Percentiles rank a stretch among this genome's conserved stretches.
Conservation (phyloP, 2,888 invertebrate genomes). For the Isoperla grammatica region DNA sequence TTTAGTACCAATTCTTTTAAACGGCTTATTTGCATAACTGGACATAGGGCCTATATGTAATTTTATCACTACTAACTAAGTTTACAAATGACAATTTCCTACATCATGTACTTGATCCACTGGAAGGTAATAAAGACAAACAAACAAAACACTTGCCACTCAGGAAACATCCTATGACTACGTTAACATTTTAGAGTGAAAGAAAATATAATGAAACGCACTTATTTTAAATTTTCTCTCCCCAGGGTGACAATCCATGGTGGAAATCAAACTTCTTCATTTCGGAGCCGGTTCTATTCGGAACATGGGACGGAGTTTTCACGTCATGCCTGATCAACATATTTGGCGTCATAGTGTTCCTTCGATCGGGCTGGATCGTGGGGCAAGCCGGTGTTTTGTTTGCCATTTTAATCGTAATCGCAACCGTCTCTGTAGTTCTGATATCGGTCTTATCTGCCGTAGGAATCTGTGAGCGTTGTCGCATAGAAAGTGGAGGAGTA, state of each 20-base stretch:
- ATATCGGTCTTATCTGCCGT: slow-evolving; percentile 92
- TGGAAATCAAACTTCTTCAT: slow-evolving; percentile 97
- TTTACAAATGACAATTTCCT: too few relatives aligned
- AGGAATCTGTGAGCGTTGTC: slow-evolving; percentile 92
- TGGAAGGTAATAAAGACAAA: too few relatives aligned
- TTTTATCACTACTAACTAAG: too few relatives aligned
- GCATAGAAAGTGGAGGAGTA: slow-evolving; percentile 95
- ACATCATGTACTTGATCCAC: too few relatives aligned
- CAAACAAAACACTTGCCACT: too few relatives aligned
- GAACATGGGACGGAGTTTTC: slow-evolving; percentile 98
- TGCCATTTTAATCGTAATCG: slow-evolving; percentile 73
- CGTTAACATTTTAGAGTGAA: too few relatives aligned
- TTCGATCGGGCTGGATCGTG: slow-evolving; percentile 96
- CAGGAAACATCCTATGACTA: too few relatives aligned
- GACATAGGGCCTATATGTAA: too few relatives aligned
- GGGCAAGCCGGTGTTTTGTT: slow-evolving; percentile 80
- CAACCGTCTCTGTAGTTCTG: slow-evolving; percentile 83
- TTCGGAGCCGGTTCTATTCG: slow-evolving; percentile 91
- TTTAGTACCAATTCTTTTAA: too few relatives aligned
- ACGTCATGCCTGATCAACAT: slow-evolving; percentile 96
- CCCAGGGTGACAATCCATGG: slow-evolving; percentile 79
- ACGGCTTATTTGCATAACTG: too few relatives aligned
- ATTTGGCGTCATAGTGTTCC: slow-evolving; percentile 95
- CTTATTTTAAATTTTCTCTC: too few relatives aligned
- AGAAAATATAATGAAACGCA: too few relatives aligned